Conservation (phyloP, 1,140 invertebrate species). For the Penaeus indicus region DNA sequence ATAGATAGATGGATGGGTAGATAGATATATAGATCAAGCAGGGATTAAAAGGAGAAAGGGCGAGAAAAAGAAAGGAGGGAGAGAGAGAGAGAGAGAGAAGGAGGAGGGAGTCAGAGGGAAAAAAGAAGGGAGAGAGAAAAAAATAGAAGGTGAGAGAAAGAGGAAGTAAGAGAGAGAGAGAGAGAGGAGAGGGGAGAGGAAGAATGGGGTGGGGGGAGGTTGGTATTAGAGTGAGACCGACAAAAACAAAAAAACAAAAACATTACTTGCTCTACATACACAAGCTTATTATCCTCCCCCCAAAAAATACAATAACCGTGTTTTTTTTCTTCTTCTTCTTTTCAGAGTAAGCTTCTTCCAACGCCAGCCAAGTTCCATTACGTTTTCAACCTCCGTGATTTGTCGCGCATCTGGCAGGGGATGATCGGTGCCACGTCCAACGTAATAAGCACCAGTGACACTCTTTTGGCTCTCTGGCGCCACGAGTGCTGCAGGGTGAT, state of each 20-base stretch:
- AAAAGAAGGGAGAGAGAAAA: too few relatives aligned
- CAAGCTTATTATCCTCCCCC: background rate
- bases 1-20: background rate
- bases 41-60: background rate
- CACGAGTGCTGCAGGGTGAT: conserved; percentile 94
- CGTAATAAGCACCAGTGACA: conserved; percentile 84
- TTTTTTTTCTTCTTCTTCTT: conserved; percentile 48
- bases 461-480: conserved; percentile 92
- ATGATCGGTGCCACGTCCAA: conserved; percentile 92
- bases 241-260: too few relatives aligned
- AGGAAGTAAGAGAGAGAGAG: too few relatives aligned
- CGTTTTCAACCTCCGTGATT: conserved; percentile 93
- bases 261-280: background rate
- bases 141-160: too few relatives aligned
- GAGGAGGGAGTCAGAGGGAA: too few relatives aligned
- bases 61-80: background rate
- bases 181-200: too few relatives aligned
- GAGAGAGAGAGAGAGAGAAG: too few relatives aligned
- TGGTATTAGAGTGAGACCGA: too few relatives aligned
- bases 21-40: background rate
- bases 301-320: background rate
- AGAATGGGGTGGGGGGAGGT: too few relatives aligned
- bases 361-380: conserved; percentile 98
- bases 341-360: conserved; percentile 82
- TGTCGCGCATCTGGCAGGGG: conserved; percentile 96